Base-by-base conservation (phyloP, 2,888 invertebrate species). In the Phyto melanocephala region DNA sequence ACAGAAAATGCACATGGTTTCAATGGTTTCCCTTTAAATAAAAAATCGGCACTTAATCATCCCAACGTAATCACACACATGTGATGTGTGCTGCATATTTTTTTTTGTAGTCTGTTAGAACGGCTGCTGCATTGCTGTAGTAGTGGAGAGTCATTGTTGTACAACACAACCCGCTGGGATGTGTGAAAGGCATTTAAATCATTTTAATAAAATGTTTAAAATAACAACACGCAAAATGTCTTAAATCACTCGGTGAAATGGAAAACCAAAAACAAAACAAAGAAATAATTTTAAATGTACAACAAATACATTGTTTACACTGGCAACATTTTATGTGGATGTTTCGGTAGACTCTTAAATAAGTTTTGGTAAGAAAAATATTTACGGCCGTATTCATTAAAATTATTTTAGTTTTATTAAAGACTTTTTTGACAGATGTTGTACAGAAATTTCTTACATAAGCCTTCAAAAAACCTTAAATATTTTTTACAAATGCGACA, bases 111-210 rank as follows among this genome's bases (percentile, higher is more conserved):
- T 33, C 11, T 13, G 24, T 20, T 60, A 42, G 20, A 17, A 24
- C 17, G 71, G 45, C 54, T 72, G 77, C 13, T 62, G 62, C 58
- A 71, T 65, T 71, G 63, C 70, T 52, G 47, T 67, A 50, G 15
- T 22, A 13, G 24, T 37, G 20, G 24, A 13, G 10, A 62, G 33
- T 70, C 60, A 68, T 45, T 13, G 20, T 45, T 56, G 22, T 40
- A 58, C 40, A 70, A 52, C 33, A 67, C 54, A 62, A 67, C 82
- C 79, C 82, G 82, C 82, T 79, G 82, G 70, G 79, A 60, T 67
- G 79, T 82, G 75, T 82, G 79, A 76, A 74, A 82, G 79, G 75
- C 79, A 79, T 82, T 82, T 82, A 82, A 82, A 82, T 82, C 79
- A 82, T 82, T 82, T 82, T 71, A 62, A 75, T 76, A 67, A 82